Conservation (phyloP, 2,113 vertebrate genomes). For the Aspiorhynchus laticeps region DNA sequence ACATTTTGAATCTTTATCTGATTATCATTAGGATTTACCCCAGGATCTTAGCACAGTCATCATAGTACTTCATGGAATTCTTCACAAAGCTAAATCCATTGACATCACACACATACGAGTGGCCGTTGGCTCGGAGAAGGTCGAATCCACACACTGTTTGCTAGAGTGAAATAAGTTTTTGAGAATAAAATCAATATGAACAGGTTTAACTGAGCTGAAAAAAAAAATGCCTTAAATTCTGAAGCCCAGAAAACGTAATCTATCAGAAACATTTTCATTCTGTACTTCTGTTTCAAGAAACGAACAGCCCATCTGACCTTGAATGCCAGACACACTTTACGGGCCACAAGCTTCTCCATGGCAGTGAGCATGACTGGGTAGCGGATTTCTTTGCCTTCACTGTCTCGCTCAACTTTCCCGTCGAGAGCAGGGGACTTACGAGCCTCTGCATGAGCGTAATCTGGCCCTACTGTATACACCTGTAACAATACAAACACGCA, state of each 20-base stretch:
- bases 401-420: conserved; percentile 97
- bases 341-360: conserved; percentile 97
- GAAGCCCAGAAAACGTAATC: too few relatives aligned
- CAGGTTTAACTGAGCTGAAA: neutral
- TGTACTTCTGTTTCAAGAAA: neutral
- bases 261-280: neutral
- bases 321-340: conserved; percentile 96
- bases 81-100: conserved; percentile 99
- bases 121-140: conserved; percentile 93
- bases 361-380: conserved; percentile 98
- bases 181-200: neutral
- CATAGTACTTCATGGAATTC: conserved; percentile 99
- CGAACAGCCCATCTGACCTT: conserved; percentile 77
- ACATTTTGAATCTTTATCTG: neutral
- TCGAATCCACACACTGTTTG: conserved; percentile 99
- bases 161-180: conserved; percentile 67
- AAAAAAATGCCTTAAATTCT: neutral
- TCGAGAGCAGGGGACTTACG: conserved; percentile 96
- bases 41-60: conserved; percentile 98
- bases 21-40: conserved; percentile 75
- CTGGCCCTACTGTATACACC: conserved; percentile 97
- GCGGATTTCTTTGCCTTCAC: conserved; percentile 96
- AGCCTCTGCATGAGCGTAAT: conserved; percentile 97
- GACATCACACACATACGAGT: conserved; percentile 96
- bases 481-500: conserved; percentile 66